Conservation (phyloP, 2,113 vertebrate genomes). For the Leucopsar rothschildi region DNA sequence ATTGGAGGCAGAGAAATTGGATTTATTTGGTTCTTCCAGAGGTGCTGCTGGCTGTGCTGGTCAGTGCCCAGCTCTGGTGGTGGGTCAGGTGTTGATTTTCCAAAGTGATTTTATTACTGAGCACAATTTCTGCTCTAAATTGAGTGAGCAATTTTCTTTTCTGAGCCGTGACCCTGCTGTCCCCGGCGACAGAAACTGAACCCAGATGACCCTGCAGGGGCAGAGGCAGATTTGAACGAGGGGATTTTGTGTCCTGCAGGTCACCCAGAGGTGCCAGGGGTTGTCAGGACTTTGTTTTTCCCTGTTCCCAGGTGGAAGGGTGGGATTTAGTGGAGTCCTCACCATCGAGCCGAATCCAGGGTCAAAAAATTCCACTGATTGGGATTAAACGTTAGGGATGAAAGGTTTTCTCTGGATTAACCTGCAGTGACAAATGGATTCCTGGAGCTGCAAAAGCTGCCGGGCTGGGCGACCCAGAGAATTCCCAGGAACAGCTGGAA, state of each 20-base stretch:
- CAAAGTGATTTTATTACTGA: background rate
- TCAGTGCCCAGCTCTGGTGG: background rate
- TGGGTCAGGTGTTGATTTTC: background rate
- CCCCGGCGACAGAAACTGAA: fast-evolving
- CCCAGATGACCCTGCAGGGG: background rate
- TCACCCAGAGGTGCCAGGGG: background rate
- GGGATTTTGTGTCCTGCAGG: background rate
- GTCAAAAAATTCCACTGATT: background rate
- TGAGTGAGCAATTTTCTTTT: background rate
- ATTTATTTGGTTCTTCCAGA: background rate
- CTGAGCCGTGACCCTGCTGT: background rate
- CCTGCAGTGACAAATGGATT: background rate
- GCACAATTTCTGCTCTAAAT: background rate
- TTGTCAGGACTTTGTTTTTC: background rate
- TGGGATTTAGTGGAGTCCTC: background rate
- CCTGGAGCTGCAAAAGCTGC: background rate
- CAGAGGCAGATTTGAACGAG: background rate
- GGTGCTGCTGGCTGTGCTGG: background rate
- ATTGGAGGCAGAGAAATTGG: background rate
- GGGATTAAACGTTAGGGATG: fast-evolving
- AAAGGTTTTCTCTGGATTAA: background rate
- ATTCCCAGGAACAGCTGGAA: background rate
- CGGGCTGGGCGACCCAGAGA: background rate
- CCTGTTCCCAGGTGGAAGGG: fast-evolving
- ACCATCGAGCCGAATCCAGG: fast-evolving